These are phyloP conservation scores for Cotesia typhae DNA, from an alignment of 1,140 invertebrate species.

Conservation along the genomic window DNA sequence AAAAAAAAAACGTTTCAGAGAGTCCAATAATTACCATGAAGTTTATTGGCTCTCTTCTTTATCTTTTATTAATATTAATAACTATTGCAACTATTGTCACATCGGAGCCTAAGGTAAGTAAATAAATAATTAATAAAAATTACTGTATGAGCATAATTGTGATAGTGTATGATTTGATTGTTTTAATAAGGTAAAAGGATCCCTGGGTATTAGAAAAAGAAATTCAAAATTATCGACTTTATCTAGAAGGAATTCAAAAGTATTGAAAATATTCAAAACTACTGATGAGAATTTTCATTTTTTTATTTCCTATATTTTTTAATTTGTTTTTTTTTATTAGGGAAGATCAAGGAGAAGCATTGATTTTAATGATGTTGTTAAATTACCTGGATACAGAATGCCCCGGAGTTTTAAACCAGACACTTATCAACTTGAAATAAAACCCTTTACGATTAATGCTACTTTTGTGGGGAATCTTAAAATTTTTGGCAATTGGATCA, in stretches of 20 bases:
- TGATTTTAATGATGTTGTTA: constrained; percentile 51
- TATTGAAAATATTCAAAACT: too few species aligned
- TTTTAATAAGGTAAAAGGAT: background rate
- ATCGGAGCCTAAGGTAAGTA: background rate
- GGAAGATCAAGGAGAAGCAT: constrained; percentile 47
- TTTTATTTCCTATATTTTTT: too few species aligned
- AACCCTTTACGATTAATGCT: constrained; percentile 69
- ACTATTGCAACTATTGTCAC: background rate
- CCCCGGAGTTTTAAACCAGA: constrained; percentile 69
- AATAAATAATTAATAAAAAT: background rate
- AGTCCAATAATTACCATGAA: constrained; percentile 28
- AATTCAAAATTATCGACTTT: too few species aligned
- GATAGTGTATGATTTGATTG: constrained; percentile 25
- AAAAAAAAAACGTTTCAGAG: background rate
- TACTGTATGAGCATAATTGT: background rate
- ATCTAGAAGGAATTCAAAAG: too few species aligned
- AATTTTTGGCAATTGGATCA: constrained; percentile 70
- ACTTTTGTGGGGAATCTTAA: constrained; percentile 70
- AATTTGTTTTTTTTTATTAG: too few species aligned
- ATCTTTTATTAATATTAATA: background rate
- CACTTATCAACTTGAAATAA: constrained; percentile 70
- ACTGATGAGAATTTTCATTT: too few species aligned
- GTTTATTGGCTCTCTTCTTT: constrained; percentile 31
- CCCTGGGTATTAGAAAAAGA: too few species aligned
- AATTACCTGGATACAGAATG: constrained; percentile 47